These are phyloP conservation scores for Deilephila elpenor DNA, from an alignment of 2,888 invertebrate genomes.

Conservation along the genomic window DNA sequence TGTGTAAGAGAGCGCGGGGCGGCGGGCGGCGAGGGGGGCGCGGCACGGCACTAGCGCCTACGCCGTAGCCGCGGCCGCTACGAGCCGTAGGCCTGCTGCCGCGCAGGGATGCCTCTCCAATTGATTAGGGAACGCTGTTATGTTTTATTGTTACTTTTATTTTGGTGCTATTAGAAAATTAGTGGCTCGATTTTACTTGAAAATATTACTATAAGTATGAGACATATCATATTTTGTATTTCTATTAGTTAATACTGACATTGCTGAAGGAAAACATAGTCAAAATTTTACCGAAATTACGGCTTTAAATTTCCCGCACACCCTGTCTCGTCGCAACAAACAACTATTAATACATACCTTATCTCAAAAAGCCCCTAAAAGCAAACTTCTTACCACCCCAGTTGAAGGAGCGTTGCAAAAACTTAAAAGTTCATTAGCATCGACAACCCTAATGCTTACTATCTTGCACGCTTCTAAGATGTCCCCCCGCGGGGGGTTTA, in stretches of 20 bases:
- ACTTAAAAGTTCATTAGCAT: constrained; percentile 81
- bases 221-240: too few relatives aligned
- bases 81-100: constrained; percentile 61
- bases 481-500: constrained; percentile 60
- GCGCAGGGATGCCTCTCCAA: constrained; percentile 54
- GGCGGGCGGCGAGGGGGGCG: constrained; percentile 62
- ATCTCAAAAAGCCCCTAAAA: constrained; percentile 27
- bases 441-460: constrained; percentile 79
- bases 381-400: constrained; percentile 42
- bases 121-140: constrained; percentile 17
- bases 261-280: neutral
- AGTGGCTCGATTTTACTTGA: neutral
- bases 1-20: constrained; percentile 66
- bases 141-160: neutral
- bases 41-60: constrained; percentile 62
- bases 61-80: constrained; percentile 61
- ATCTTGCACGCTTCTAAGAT: constrained; percentile 84
- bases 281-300: too few relatives aligned
- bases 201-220: too few relatives aligned
- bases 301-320: neutral
- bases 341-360: constrained; percentile 26
- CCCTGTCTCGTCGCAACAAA: constrained; percentile 2
- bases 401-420: constrained; percentile 64
- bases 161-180: too few relatives aligned
- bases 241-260: too few relatives aligned